Base-by-base conservation (phyloP, 2,797 vertebrate genomes). In the Sebastes baramenuke region DNA sequence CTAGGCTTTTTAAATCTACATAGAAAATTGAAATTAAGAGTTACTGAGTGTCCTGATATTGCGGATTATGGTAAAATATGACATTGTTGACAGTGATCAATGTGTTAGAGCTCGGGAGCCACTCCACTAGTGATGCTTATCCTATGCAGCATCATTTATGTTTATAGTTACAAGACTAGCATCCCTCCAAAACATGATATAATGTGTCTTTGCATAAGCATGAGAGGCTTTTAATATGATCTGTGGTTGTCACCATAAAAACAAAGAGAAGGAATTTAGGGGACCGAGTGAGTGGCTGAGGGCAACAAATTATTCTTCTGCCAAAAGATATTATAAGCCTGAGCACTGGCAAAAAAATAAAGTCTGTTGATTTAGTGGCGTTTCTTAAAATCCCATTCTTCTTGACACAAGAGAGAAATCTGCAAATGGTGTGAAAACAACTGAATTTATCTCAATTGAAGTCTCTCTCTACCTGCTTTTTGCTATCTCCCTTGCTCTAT, bases 191-290 rank as follows among this genome's bases (percentile, higher is more conserved):
- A 52, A 81, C 52, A 71, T 58, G 29, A 79, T 60, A 71, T 34
- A 60, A 36, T 22, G 65, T 29, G 29, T 62, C 59, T 77, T 71
- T 74, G 62, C 61, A 79, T 68, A 29, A 62, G 70, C 60, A 52
- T 22, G 52, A 71, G 42, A 76, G 64, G 62, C 66, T 81, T 81
- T 82, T 56, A 78, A 80, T 74, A 74, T 67, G 70, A 80, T 65
- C 32, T 67, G 52, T 71, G 42, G 55, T 61, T 78, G 55, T 70
- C 72, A 72, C 29, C 27, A 34, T 72, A 54, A 72, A 73, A 65
- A 71, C 55, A 78, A 68, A 71, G 22, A 59, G 42, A 74, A 32
- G 18, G n/a, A 25, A 46, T 62, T 71, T 70, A 25, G 1, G 42
- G 20, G 20, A 67, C 14, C 0, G 14, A 54, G 59, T 16, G 30